Conservation (phyloP, 2,797 vertebrate genomes). For the Merluccius polli region DNA sequence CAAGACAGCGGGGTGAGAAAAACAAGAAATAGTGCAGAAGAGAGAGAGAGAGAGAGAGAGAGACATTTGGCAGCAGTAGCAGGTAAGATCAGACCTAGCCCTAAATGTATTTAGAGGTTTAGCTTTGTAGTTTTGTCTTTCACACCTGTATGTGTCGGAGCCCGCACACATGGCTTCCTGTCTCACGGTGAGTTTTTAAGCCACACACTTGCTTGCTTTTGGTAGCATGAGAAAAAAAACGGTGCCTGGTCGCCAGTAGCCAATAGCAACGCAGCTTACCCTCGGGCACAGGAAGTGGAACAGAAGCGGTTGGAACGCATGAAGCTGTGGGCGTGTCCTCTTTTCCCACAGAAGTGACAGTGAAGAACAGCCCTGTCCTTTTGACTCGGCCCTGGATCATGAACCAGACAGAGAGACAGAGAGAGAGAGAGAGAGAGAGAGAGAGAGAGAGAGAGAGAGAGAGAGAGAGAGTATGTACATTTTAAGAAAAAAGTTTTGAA, state of each 20-base stretch:
- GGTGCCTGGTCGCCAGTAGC: neutral
- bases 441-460: constrained; percentile 14
- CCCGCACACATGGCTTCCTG: constrained; percentile 44
- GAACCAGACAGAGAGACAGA: neutral
- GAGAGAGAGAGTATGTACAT: neutral
- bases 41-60: neutral
- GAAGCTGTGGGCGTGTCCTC: constrained; percentile 91
- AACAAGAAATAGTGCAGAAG: neutral
- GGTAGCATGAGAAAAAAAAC: neutral
- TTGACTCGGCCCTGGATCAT: constrained; percentile 76
- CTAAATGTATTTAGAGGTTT: constrained; percentile 5
- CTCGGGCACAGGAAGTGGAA: constrained; percentile 92
- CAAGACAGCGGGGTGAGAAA: neutral
- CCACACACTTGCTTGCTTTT: neutral
- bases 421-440: constrained; percentile 15
- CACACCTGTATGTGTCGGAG: constrained; percentile 31
- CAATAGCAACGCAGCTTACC: constrained; percentile 68
- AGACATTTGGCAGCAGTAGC: neutral
- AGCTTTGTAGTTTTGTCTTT: neutral
- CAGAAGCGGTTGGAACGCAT: constrained; percentile 94
- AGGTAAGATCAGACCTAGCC: neutral
- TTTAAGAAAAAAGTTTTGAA: neutral
- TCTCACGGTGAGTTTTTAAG: neutral
- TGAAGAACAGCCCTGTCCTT: constrained; percentile 84
- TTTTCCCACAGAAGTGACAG: constrained; percentile 96